These are phyloP conservation scores for Cydia amplana DNA, from an alignment of 1,140 invertebrate species.

Conservation along the genomic window DNA sequence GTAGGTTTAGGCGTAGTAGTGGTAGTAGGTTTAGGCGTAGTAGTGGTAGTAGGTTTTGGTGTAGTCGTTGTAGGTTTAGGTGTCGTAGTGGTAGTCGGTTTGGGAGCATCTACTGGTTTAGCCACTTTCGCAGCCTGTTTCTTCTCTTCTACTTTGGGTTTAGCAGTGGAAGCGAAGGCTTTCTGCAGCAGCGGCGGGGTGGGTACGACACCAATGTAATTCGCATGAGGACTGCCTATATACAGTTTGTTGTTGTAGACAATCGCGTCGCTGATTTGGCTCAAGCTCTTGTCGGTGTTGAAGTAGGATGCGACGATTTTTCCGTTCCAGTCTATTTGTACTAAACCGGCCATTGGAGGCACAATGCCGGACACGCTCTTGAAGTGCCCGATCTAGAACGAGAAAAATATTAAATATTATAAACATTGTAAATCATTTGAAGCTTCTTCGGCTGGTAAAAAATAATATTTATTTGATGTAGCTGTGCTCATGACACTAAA, in stretches of 20 bases:
- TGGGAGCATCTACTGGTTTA: constrained; percentile 33
- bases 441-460: too few species aligned
- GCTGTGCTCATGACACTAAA: too few species aligned
- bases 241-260: constrained; percentile 80
- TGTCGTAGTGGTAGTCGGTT: constrained; percentile 38
- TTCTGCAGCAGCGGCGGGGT: constrained; percentile 77
- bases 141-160: constrained; percentile 35
- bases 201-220: constrained; percentile 82
- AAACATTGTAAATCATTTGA: not conserved
- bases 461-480: too few species aligned
- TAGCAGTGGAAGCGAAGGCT: constrained; percentile 79
- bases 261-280: constrained; percentile 81
- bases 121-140: constrained; percentile 39
- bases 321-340: constrained; percentile 84
- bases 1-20: constrained; percentile 34
- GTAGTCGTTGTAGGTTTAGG: constrained; percentile 27
- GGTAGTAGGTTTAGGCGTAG: constrained; percentile 31
- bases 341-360: constrained; percentile 70
- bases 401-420: constrained; percentile 26
- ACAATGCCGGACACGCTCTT: constrained; percentile 50
- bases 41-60: constrained; percentile 37
- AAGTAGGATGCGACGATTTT: constrained; percentile 83
- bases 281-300: constrained; percentile 74
- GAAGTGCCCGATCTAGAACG: constrained; percentile 79
- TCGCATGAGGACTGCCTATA: constrained; percentile 82